Conservation (phyloP, 2,888 invertebrate species). For the Oligia strigilis region DNA sequence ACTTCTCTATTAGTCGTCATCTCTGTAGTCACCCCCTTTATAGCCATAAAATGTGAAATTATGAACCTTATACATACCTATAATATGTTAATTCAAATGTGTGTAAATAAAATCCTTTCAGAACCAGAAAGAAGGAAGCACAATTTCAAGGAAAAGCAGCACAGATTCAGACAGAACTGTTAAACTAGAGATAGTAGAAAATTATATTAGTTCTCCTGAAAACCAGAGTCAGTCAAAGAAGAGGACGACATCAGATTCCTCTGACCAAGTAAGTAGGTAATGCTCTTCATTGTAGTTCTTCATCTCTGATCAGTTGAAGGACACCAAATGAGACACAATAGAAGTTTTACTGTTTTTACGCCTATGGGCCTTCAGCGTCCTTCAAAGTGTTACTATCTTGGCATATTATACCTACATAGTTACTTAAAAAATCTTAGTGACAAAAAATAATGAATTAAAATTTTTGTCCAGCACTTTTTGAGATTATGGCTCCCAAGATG, state of each 20-base stretch:
- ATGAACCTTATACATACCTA: no score
- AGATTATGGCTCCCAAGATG: not conserved
- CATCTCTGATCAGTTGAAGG: not conserved
- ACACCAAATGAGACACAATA: not conserved
- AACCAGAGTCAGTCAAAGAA: slow-evolving; percentile 13
- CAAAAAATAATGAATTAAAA: not conserved
- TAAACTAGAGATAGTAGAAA: slow-evolving; percentile 38
- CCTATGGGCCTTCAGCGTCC: not conserved
- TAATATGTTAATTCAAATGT: not conserved
- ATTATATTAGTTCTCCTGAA: not conserved
- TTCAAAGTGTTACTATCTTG: not conserved
- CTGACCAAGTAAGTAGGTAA: slow-evolving; percentile 52
- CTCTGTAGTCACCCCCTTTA: no score
- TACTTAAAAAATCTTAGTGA: not conserved
- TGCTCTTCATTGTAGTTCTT: not conserved
- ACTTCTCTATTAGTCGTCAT: no score
- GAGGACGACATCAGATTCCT: slow-evolving; percentile 15
- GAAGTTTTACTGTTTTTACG: not conserved
- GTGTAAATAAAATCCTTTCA: slow-evolving; percentile 17
- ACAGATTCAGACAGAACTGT: slow-evolving; percentile 52
- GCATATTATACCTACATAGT: not conserved
- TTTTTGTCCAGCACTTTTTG: not conserved
- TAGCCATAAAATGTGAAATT: no score
- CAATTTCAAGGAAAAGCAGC: slow-evolving; percentile 48
- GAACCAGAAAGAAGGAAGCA: slow-evolving; percentile 6